Evolutionary conservation across 2,797 vertebrate genomes (phyloP).

Genomic region (Alfaro cultratus): DNA sequence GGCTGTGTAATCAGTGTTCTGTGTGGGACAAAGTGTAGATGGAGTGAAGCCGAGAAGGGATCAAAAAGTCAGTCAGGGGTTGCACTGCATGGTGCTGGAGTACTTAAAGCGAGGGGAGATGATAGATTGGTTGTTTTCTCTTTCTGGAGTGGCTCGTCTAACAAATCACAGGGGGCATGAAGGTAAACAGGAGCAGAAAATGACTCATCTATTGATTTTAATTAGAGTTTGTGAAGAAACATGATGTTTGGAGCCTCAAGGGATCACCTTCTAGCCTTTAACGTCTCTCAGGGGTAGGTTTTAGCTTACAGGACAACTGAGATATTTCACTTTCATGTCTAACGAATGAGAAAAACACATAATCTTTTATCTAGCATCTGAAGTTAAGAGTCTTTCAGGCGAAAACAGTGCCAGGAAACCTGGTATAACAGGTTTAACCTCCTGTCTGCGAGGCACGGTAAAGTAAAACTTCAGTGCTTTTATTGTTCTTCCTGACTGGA

Average conservation of each 20-base stretch:
- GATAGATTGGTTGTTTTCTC: constrained; percentile 68
- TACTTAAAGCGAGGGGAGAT: constrained; percentile 40
- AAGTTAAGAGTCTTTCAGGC: background rate
- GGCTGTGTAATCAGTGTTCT: constrained; percentile 23
- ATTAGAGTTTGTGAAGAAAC: constrained; percentile 27
- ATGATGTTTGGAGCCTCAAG: background rate
- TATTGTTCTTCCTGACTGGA: constrained; percentile 36
- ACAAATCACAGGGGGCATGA: constrained; percentile 53
- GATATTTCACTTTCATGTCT: background rate
- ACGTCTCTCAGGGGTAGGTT: background rate
- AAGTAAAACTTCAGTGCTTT: constrained; percentile 14
- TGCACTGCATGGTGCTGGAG: constrained; percentile 24
- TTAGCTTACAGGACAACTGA: background rate
- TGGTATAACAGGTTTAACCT: constrained; percentile 58
- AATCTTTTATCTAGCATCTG: background rate
- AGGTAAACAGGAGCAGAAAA: constrained; percentile 31
- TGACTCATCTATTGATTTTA: constrained; percentile 26
- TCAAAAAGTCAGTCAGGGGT: constrained; percentile 46
- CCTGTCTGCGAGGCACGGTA: background rate
- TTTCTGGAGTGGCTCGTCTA: constrained; percentile 42
- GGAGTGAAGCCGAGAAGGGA: constrained; percentile 38
- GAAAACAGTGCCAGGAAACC: constrained; percentile 10
- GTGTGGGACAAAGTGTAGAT: constrained; percentile 35
- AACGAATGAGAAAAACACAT: background rate
- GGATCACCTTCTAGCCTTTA: constrained; percentile 8